phyloP scores from a whole-genome alignment of 64 coral and sea anemone genomes.

The Actinia equina region DNA sequence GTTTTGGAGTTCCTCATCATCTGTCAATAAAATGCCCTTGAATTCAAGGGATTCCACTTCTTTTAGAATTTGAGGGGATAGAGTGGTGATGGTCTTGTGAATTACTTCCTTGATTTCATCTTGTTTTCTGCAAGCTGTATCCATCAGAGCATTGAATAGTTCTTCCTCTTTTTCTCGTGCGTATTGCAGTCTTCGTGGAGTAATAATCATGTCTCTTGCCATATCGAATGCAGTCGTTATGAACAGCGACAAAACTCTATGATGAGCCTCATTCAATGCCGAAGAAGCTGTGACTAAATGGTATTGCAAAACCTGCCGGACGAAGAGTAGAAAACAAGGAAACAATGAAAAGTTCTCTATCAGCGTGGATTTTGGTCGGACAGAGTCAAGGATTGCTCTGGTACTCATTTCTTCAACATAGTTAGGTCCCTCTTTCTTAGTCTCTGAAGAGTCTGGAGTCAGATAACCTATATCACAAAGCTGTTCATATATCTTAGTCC shows the following conservation, averaged over 20 bases:
- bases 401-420: slow-evolving; percentile 12
- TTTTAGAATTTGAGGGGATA: slow-evolving; percentile 77
- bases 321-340: slow-evolving; percentile 82
- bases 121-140: slow-evolving; percentile 92
- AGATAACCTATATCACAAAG: slow-evolving; percentile 92
- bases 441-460: slow-evolving; percentile 24
- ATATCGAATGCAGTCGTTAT: slow-evolving; percentile 96
- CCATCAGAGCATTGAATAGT: slow-evolving; percentile 89
- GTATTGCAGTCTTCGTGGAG: slow-evolving; percentile 89
- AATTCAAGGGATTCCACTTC: slow-evolving; percentile 83
- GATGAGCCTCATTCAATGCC: slow-evolving; percentile 86
- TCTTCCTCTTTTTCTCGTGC: slow-evolving; percentile 93
- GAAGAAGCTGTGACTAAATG: slow-evolving; percentile 82
- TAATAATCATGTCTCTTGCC: slow-evolving; percentile 97
- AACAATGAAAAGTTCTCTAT: slow-evolving; percentile 91
- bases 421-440: neutral
- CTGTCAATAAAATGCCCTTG: slow-evolving; percentile 51
- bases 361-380: slow-evolving; percentile 79
- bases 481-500: slow-evolving; percentile 78
- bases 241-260: slow-evolving; percentile 77
- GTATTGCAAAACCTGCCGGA: slow-evolving; percentile 88
- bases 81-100: slow-evolving; percentile 70
- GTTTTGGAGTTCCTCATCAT: slow-evolving; percentile 66
- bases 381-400: slow-evolving; percentile 52
- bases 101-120: slow-evolving; percentile 97